Evolutionary conservation across 2,797 vertebrate species (phyloP).

Genomic region (Chiroxiphia lanceolata): DNA sequence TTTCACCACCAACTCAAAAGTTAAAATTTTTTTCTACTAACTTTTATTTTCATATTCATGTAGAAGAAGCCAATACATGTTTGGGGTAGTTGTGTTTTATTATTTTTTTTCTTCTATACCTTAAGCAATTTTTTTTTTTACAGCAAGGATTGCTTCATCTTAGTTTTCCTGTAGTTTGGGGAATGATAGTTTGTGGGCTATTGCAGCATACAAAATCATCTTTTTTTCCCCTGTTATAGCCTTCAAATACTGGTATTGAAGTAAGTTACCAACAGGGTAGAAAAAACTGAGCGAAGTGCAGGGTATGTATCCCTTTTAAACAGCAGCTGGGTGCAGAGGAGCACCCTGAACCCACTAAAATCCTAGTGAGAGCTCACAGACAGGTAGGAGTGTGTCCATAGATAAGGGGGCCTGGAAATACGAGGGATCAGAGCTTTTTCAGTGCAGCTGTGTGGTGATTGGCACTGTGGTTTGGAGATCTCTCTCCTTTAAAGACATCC

Average conservation of each 20-base stretch:
- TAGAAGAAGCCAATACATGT: background rate
- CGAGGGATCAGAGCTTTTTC: background rate
- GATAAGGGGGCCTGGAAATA: background rate
- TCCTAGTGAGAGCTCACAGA: background rate
- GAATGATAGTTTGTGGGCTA: background rate
- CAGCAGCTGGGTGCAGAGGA: background rate
- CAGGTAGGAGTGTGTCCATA: background rate
- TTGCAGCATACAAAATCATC: background rate
- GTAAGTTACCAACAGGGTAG: background rate
- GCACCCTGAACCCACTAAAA: fast-evolving
- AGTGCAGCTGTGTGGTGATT: background rate
- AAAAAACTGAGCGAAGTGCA: background rate
- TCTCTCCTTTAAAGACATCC: background rate
- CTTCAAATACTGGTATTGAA: background rate
- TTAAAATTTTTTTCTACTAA: background rate
- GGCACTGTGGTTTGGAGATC: background rate
- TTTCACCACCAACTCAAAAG: background rate
- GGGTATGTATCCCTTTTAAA: background rate
- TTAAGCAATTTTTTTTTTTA: background rate
- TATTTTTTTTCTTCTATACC: background rate
- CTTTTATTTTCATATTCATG: background rate
- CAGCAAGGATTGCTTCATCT: background rate
- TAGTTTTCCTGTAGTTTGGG: background rate
- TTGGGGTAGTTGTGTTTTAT: background rate
- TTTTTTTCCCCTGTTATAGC: too few species aligned